Percentiles rank a stretch among this genome's conserved stretches.
These are phyloP conservation scores for Pristionchus arcanus DNA, from an alignment of 2,888 invertebrate species.

Conservation along the genomic window DNA sequence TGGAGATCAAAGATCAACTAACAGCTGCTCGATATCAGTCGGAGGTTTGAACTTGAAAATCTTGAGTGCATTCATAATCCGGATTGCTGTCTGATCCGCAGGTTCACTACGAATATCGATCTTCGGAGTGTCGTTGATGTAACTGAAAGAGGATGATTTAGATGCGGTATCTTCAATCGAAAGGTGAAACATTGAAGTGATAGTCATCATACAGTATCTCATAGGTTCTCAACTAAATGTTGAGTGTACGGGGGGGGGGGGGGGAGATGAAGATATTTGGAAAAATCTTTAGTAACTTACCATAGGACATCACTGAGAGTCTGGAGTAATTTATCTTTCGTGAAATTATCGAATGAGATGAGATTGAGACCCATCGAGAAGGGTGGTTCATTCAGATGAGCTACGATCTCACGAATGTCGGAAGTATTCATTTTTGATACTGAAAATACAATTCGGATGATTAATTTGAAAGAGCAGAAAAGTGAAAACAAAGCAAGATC, in stretches of 20 bases:
- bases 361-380: constrained; percentile 44
- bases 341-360: constrained; percentile 82
- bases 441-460: neutral
- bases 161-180: neutral
- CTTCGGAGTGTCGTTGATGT: constrained; percentile 80
- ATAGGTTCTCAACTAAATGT: too few relatives aligned
- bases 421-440: neutral
- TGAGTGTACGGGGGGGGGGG: too few relatives aligned
- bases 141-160: constrained; percentile 27
- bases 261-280: neutral
- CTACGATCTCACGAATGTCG: constrained; percentile 48
- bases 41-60: constrained; percentile 89
- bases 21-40: constrained; percentile 80
- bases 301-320: constrained; percentile 87
- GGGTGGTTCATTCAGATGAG: constrained; percentile 51
- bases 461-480: neutral
- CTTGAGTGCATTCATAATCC: constrained; percentile 85
- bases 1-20: constrained; percentile 46
- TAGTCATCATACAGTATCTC: too few relatives aligned
- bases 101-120: constrained; percentile 88
- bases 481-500: neutral
- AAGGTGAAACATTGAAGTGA: neutral
- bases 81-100: constrained; percentile 87
- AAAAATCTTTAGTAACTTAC: constrained; percentile 47
- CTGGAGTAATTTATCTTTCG: constrained; percentile 87